Evolutionary conservation across 2,888 invertebrate genomes (phyloP).

Genomic region (Drosophila peninsularis): DNA sequence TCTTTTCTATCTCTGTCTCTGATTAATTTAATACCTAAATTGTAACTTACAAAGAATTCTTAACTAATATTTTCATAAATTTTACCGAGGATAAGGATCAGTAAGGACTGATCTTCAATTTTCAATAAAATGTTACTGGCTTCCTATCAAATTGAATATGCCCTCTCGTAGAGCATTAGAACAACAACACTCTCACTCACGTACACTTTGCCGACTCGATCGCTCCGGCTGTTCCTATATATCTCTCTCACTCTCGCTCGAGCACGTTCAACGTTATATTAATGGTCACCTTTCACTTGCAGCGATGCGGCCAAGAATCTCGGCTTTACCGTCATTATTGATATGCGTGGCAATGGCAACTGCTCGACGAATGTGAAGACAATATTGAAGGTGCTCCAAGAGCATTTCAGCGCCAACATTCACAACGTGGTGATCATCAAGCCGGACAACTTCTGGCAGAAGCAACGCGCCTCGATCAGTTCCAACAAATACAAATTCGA

Average conservation of each 20-base stretch:
- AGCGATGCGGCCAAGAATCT: constrained; percentile 86
- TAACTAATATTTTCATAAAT: no score
- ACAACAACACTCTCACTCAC: constrained; percentile 75
- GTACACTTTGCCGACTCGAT: constrained; percentile 19
- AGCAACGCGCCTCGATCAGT: constrained; percentile 98
- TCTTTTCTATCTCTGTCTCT: no score
- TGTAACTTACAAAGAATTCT: neutral
- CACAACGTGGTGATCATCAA: constrained; percentile 98
- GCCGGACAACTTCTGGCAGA: constrained; percentile 99
- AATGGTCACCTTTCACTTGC: constrained; percentile 66
- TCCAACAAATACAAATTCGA: constrained; percentile 99
- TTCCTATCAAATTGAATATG: neutral
- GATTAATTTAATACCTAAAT: neutral
- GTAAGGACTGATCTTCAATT: neutral
- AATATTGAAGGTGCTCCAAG: constrained; percentile 97
- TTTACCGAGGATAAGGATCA: neutral
- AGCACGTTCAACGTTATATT: constrained; percentile 20
- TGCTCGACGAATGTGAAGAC: constrained; percentile 98
- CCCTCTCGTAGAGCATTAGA: constrained; percentile 9
- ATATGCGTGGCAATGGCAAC: constrained; percentile 94
- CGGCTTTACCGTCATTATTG: constrained; percentile 98
- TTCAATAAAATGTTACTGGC: neutral
- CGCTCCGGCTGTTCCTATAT: neutral
- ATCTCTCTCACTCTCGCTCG: constrained; percentile 1
- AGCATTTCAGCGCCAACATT: constrained; percentile 96